Base-by-base conservation (phyloP, 2,797 vertebrate genomes). In the Nannoperca australis region DNA sequence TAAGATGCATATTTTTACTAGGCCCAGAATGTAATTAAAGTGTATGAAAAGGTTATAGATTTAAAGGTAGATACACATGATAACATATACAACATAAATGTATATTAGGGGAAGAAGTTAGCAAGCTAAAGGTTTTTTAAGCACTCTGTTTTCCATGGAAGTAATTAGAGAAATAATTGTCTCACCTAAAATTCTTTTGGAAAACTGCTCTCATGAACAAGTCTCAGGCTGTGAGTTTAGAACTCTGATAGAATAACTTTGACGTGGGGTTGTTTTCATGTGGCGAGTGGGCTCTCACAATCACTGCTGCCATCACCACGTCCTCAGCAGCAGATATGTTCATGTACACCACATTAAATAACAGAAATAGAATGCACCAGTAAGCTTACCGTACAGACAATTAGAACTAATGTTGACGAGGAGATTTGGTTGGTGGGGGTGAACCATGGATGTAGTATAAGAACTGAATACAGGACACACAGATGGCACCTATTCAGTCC, bases 231-330 rank as follows among this genome's bases (percentile, higher is more conserved):
- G 56, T 11, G 61, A 55, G 24, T 20, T 58, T 65, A 27, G 24
- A 27, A 27, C 24, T 27, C 24, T 27, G 24, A 27, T 27, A 27
- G 24, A 27, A 40, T 44, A 64, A 51, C 56, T 38, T 34, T 44
- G 24, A 14, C 55, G 36, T n/a, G 24, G 22, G 24, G 36, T 22
- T 78, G 8, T 38, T 70, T 70, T 62, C 38, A 56, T 50, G 18
- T 2, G 6, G 47, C 12, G 24, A 68, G 47, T n/a, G 7, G 20
- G 27, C n/a, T 50, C 70, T 49, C 40, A 5, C 38, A 11, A 2
- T 50, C 32, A 55, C 60, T 7, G 24, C 60, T 17, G 0, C 45
- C n/a, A 5, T 51, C 61, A 1, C 27, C 36, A 12, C 36, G 11
- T 14, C 44, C 40, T 40, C 53, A 32, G 22, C 7, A 55, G 68